phyloP scores from a whole-genome alignment of 1,140 invertebrate species.

The Bradysia coprophila region DNA sequence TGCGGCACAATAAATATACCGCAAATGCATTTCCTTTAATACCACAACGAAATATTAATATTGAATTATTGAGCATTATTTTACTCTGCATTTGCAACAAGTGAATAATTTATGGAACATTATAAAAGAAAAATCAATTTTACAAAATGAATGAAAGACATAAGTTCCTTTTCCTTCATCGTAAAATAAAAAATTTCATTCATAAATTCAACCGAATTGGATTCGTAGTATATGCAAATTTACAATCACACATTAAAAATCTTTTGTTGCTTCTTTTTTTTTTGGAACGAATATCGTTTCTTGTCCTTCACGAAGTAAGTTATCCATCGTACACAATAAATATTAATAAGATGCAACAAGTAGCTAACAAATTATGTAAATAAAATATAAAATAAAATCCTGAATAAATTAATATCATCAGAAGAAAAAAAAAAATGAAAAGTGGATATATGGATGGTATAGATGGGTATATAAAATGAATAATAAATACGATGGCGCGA shows the following conservation, averaged over 20 bases:
- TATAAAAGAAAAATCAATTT: no score
- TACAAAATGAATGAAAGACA: neutral
- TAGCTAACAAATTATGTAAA: constrained; percentile 4
- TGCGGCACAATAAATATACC: no score
- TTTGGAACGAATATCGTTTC: neutral
- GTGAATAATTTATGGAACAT: no score
- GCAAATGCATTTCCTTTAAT: no score
- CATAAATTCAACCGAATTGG: neutral
- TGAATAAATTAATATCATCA: constrained; percentile 2
- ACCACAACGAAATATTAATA: no score
- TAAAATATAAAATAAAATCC: constrained; percentile 2
- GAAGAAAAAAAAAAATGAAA: no score
- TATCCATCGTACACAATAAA: neutral
- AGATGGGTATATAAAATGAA: neutral
- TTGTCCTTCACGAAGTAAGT: no score
- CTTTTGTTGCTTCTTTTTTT: neutral
- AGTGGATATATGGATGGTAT: neutral
- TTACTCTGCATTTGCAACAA: no score
- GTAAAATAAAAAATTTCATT: neutral
- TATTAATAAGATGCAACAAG: constrained; percentile 4
- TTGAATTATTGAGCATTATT: no score
- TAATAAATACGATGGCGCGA: neutral
- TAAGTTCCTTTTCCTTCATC: neutral
- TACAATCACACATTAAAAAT: neutral
- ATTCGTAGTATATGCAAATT: neutral